These are phyloP conservation scores for Eutrigla gurnardus DNA, from an alignment of 2,797 vertebrate genomes.

Conservation along the genomic window DNA sequence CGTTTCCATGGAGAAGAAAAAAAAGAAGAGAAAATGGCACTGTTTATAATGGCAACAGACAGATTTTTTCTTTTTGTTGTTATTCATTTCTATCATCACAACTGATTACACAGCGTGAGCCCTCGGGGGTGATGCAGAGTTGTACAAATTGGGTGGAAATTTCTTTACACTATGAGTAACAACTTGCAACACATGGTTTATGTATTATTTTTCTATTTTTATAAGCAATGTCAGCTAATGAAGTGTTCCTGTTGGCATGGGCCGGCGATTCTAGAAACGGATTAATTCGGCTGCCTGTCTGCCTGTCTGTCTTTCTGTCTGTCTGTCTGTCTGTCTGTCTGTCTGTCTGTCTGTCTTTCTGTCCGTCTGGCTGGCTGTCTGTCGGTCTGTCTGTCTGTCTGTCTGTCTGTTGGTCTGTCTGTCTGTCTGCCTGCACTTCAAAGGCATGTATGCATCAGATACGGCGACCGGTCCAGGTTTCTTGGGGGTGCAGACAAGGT, in stretches of 20 bases:
- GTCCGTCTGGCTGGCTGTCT: no score
- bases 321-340: conserved; percentile 13
- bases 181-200: conserved; percentile 59
- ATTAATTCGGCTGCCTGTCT: conserved; percentile 38
- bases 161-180: conserved; percentile 48
- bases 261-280: conserved; percentile 33
- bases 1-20: background rate
- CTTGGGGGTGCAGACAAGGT: conserved; percentile 72
- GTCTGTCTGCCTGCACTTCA: conserved; percentile 45
- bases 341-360: conserved; percentile 13
- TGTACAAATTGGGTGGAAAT: conserved; percentile 47
- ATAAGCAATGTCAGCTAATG: conserved; percentile 59
- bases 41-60: conserved; percentile 41
- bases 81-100: conserved; percentile 43
- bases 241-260: conserved; percentile 57
- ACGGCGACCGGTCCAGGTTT: conserved; percentile 52
- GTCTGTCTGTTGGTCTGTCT: conserved; percentile 14
- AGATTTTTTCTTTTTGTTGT: conserved; percentile 44
- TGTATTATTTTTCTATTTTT: conserved; percentile 64
- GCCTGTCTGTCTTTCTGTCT: conserved; percentile 34
- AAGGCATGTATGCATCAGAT: conserved; percentile 58
- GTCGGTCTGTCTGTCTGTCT: conserved; percentile 19
- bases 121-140: conserved; percentile 31
- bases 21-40: background rate
- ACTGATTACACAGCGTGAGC: conserved; percentile 40